phyloP scores from a whole-genome alignment of 2,888 invertebrate genomes.

The Kryphioiulus occultus region DNA sequence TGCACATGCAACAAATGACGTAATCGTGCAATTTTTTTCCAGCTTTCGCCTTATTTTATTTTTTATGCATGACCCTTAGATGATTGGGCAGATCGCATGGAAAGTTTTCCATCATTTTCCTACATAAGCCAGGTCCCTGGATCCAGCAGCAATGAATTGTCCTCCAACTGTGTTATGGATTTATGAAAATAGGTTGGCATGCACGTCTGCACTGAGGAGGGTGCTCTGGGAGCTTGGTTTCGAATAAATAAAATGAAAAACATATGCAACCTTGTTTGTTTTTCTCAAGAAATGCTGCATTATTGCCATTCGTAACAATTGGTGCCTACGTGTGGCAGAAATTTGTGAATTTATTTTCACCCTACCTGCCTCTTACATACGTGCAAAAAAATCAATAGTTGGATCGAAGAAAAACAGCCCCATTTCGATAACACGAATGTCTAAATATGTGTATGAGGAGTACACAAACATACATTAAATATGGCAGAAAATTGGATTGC shows the following conservation, averaged over 20 bases:
- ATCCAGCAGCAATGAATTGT: not conserved
- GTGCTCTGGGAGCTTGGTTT: not conserved
- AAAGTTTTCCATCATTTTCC: not conserved
- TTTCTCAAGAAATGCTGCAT: not conserved
- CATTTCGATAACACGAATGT: not conserved
- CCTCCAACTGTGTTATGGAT: not conserved
- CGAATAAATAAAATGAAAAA: not conserved
- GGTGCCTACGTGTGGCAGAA: not conserved
- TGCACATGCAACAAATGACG: not conserved
- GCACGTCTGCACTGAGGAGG: not conserved
- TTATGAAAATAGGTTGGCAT: not conserved
- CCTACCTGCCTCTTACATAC: not conserved
- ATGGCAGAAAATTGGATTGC: not conserved
- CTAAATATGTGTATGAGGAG: not conserved
- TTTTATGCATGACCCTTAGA: not conserved
- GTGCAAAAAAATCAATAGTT: not conserved
- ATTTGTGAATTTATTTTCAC: not conserved
- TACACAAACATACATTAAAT: not conserved
- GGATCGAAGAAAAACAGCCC: not conserved
- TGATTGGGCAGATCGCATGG: not conserved
- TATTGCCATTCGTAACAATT: not conserved
- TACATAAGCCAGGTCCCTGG: not conserved
- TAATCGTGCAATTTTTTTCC: not conserved
- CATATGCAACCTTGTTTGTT: not conserved
- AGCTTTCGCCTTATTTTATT: not conserved